Conservation (phyloP, 2,888 invertebrate genomes). For the Agonum fuliginosum region DNA sequence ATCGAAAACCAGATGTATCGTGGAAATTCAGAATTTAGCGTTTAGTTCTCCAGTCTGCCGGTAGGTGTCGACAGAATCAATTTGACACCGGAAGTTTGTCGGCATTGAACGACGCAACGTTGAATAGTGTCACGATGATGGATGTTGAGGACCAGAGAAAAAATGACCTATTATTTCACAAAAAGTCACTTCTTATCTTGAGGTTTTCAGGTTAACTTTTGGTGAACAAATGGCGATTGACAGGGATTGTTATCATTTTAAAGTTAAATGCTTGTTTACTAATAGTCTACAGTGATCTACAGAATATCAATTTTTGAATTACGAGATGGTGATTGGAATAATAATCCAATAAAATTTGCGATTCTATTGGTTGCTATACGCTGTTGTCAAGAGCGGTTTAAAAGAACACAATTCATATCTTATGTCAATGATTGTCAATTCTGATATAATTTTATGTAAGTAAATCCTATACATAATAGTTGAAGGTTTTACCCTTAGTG, state of each 20-base stretch:
- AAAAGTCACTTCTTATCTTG: slow-evolving; percentile 5
- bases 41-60: neutral
- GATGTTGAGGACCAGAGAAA: slow-evolving; percentile 2
- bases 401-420: too few relatives aligned
- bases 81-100: slow-evolving; percentile 32
- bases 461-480: too few relatives aligned
- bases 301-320: too few relatives aligned
- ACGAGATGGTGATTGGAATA: too few relatives aligned
- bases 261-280: too few relatives aligned
- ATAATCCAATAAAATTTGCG: too few relatives aligned
- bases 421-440: too few relatives aligned
- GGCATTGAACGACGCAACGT: neutral
- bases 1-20: neutral
- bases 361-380: too few relatives aligned
- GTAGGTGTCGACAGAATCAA: slow-evolving; percentile 39
- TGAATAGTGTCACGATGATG: slow-evolving; percentile 23
- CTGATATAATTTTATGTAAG: too few relatives aligned
- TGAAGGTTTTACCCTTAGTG: too few relatives aligned
- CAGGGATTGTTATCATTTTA: neutral
- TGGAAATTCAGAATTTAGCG: neutral
- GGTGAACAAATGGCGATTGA: neutral
- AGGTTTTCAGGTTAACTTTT: neutral
- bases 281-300: too few relatives aligned
- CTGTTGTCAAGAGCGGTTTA: too few relatives aligned
- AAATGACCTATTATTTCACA: slow-evolving; percentile 2